Base-by-base conservation (phyloP, 2,113 vertebrate species). In the Oreochromis niloticus region DNA sequence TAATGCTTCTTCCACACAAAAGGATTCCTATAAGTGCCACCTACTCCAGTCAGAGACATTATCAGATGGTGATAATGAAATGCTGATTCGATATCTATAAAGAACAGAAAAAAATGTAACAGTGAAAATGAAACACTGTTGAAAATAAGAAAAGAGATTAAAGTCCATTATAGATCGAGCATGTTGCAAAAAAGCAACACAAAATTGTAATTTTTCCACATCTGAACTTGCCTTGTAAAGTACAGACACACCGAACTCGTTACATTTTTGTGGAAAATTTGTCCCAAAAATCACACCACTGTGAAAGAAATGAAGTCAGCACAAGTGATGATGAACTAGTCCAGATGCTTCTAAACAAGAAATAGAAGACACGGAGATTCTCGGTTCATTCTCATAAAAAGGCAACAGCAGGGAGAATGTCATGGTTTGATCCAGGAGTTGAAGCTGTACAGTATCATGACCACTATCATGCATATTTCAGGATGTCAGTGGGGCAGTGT, bases 141-240 rank as follows among this genome's bases (percentile, higher is more conserved):
- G 61, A n/a, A 63, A 12, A 66, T 66, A 66, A 66, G 32, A 66
- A n/a, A 10, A 39, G 32, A 66, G 59, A 66, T 39, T 66, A 36
- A 36, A 36, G 59, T 63, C 32, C 32, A 34, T 34, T 63, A 63
- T 19, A 63, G 30, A 0, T 34, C 3, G 9, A 36, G 61, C 6
- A 36, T 36, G 32, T 66, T n/a, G 61, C 0, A 0, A 36, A 66
- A 66, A 66, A 3, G 1, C 32, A 66, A 66, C 32, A 12, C 17
- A 39, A 66, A 36, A n/a, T 66, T 63, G 9, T 0, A 19, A n/a
- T n/a, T 19, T 36, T 19, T 63, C 17, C 59, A 11, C 30, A 36
- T 36, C 32, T 19, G 16, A 63, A 36, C 32, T 63, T 36, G 59
- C 17, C 32, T 19, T 36, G 36, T 66, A 39, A 66, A 36, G 17